A percentile compares a stretch with the other conserved stretches of the same genome.
These are phyloP conservation scores for Rhynchophorus ferrugineus DNA, from an alignment of 1,140 invertebrate genomes.

Conservation along the genomic window DNA sequence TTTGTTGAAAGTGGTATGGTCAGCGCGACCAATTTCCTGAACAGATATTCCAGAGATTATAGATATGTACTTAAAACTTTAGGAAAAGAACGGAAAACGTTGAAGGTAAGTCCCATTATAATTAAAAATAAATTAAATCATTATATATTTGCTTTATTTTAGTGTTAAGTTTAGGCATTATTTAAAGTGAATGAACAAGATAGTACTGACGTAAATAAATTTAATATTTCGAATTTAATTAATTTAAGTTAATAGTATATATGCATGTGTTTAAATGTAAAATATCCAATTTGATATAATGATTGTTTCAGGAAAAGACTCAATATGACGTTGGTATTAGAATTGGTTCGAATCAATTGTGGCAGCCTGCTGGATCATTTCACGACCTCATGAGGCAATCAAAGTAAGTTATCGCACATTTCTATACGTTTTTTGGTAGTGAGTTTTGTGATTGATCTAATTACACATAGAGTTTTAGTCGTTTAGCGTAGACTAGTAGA, in stretches of 20 bases:
- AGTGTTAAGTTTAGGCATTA: too few species aligned
- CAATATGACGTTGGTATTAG: conserved; percentile 60
- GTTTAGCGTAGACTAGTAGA: conserved; percentile 16
- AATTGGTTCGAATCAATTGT: conserved; percentile 59
- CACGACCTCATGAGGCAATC: conserved; percentile 29
- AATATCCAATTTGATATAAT: conserved; percentile 3
- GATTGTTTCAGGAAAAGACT: conserved; percentile 52
- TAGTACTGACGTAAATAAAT: too few species aligned
- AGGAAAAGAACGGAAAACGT: conserved; percentile 67
- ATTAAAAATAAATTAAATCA: too few species aligned
- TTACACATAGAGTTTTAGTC: conserved; percentile 7
- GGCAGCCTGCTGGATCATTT: conserved; percentile 53
- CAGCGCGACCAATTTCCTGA: conserved; percentile 78
- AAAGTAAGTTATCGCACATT: conserved; percentile 44
- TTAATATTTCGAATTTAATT: too few species aligned
- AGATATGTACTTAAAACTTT: conserved; percentile 80
- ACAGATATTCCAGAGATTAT: conserved; percentile 86
- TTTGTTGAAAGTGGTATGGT: conserved; percentile 78
- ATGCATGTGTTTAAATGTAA: too few species aligned
- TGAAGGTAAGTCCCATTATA: conserved; percentile 79
- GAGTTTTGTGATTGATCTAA: conserved; percentile 1
- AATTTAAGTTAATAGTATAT: too few species aligned
- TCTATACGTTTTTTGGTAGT: not conserved
- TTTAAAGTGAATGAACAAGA: too few species aligned
- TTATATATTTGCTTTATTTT: too few species aligned